These are phyloP conservation scores for Disparrhopalites patrizii DNA, from an alignment of 2,888 invertebrate species.

Conservation along the genomic window DNA sequence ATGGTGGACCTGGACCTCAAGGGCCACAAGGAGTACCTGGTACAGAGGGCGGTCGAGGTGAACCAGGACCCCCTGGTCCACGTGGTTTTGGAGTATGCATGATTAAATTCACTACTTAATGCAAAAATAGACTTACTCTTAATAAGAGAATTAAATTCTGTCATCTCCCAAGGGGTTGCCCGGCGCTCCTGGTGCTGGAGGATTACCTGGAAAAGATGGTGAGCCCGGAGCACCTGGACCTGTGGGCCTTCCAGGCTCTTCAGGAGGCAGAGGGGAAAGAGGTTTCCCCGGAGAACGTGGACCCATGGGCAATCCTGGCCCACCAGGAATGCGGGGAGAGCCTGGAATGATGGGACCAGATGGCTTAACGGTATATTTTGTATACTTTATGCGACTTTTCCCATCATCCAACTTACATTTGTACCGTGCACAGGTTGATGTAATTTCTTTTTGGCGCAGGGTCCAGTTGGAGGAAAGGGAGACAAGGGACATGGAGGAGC, in stretches of 20 bases:
- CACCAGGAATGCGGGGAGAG: slow-evolving; percentile 63
- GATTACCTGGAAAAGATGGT: slow-evolving; percentile 75
- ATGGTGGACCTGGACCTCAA: slow-evolving; percentile 54
- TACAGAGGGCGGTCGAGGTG: slow-evolving; percentile 70
- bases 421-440: not conserved
- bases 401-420: too few relatives aligned
- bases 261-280: slow-evolving; percentile 60
- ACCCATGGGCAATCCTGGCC: slow-evolving; percentile 64
- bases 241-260: slow-evolving; percentile 59
- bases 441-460: slow-evolving; percentile 54
- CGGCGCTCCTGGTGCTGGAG: slow-evolving; percentile 68
- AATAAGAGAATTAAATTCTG: not conserved
- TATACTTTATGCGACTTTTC: too few relatives aligned
- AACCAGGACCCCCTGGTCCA: slow-evolving; percentile 69
- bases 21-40: slow-evolving; percentile 65
- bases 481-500: slow-evolving; percentile 68
- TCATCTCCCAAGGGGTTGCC: slow-evolving; percentile 62
- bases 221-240: slow-evolving; percentile 67
- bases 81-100: slow-evolving; percentile 72
- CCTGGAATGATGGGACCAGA: slow-evolving; percentile 65
- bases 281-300: slow-evolving; percentile 76
- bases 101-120: not conserved
- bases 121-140: not conserved
- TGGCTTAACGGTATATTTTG: slow-evolving; percentile 56
- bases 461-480: slow-evolving; percentile 63